Evolutionary conservation across 2,888 invertebrate genomes (phyloP).

Genomic region (Ochropleura leucogaster): DNA sequence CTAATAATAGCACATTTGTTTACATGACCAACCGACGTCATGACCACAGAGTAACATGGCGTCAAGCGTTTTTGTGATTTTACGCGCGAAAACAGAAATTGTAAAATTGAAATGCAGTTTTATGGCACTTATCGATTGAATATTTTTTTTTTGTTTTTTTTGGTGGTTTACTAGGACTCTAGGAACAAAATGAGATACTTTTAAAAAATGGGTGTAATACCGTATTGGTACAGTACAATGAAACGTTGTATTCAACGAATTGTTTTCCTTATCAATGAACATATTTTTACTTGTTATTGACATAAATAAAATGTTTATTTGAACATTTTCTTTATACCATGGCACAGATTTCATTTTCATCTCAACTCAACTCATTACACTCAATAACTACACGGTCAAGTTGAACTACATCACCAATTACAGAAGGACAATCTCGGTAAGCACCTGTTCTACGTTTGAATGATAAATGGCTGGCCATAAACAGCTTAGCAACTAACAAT

Average conservation of each 20-base stretch:
- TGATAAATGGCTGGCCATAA: constrained; percentile 30
- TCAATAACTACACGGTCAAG: constrained; percentile 28
- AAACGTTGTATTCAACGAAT: not conserved
- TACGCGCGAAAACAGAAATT: no score
- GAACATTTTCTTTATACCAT: not conserved
- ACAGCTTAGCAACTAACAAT: constrained; percentile 20
- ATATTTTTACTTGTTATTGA: not conserved
- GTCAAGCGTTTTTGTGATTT: no score
- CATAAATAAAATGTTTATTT: not conserved
- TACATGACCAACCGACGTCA: no score
- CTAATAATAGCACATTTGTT: no score
- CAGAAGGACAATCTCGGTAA: constrained; percentile 28
- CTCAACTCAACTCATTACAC: no score
- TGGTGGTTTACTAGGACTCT: no score
- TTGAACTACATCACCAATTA: constrained; percentile 33
- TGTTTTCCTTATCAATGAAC: not conserved
- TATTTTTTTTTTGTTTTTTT: no score
- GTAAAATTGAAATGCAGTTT: no score
- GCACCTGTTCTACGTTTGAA: constrained; percentile 39
- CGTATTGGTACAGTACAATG: not conserved
- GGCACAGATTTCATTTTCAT: not conserved
- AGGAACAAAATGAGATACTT: no score
- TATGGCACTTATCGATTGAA: no score
- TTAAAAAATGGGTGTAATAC: no score
- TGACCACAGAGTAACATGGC: no score